These are phyloP conservation scores for Folsomia candida DNA, from an alignment of 2,888 invertebrate species.

Conservation along the genomic window DNA sequence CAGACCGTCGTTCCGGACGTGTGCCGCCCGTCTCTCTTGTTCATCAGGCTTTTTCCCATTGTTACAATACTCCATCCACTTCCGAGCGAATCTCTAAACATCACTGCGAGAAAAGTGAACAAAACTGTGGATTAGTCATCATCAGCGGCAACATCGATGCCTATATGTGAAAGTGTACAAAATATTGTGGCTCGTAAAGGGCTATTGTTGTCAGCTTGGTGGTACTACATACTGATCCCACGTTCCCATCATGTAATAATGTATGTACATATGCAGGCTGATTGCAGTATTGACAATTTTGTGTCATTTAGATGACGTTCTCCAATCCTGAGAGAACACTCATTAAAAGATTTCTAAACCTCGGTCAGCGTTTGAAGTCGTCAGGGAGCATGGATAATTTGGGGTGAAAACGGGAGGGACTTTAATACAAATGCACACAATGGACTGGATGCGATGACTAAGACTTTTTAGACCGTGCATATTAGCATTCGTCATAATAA, in stretches of 20 bases:
- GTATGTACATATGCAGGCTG: not conserved
- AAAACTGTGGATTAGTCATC: not conserved
- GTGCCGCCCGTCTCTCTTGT: not conserved
- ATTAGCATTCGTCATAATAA: not conserved
- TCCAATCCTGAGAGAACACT: not conserved
- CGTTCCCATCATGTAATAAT: conserved; percentile 17
- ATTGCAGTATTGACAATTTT: not conserved
- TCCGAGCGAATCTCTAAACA: not conserved
- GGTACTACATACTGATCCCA: no score
- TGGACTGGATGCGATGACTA: not conserved
- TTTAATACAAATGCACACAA: not conserved
- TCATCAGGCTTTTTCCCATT: not conserved
- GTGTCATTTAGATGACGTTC: not conserved
- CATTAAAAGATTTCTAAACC: not conserved
- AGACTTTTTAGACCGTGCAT: not conserved
- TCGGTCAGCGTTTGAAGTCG: not conserved
- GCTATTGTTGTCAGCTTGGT: conserved; percentile 29
- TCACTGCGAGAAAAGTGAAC: not conserved
- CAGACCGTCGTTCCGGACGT: not conserved
- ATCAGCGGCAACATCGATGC: conserved; percentile 9
- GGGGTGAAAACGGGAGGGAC: no score
- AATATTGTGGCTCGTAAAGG: no score
- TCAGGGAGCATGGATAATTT: not conserved
- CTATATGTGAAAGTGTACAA: not conserved
- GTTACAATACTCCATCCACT: not conserved